Conservation (phyloP, 2,797 vertebrate genomes). For the Crax fasciolata region DNA sequence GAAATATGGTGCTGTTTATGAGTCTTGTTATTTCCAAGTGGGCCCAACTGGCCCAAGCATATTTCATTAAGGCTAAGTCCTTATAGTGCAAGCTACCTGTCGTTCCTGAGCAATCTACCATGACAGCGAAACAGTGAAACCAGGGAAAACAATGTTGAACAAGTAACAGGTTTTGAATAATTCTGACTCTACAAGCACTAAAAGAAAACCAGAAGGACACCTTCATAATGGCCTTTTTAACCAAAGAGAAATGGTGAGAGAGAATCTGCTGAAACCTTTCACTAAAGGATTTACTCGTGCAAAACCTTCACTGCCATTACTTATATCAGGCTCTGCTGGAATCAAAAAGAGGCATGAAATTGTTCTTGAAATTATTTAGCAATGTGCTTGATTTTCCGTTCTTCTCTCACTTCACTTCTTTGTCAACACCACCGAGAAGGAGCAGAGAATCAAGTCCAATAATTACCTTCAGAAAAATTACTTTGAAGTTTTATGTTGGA, state of each 20-base stretch:
- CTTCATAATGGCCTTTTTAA: not conserved
- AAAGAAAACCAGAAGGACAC: not conserved
- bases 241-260: not conserved
- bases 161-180: not conserved
- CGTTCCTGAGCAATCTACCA: slow-evolving; percentile 54
- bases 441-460: slow-evolving; percentile 6
- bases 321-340: not conserved
- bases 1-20: not conserved
- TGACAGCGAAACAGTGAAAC: slow-evolving; percentile 20
- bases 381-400: slow-evolving; percentile 3
- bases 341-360: not conserved
- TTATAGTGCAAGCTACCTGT: slow-evolving; percentile 59
- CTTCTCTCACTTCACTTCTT: not conserved
- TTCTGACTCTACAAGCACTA: not conserved
- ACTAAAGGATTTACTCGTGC: not conserved
- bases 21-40: slow-evolving; percentile 43
- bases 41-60: not conserved
- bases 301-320: not conserved
- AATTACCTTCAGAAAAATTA: slow-evolving; percentile 7
- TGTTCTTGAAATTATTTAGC: not conserved
- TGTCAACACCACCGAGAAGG: not conserved
- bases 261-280: not conserved
- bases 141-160: not conserved
- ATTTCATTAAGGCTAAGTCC: slow-evolving; percentile 69
- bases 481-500: slow-evolving; percentile 37